Evolutionary conservation across 2,888 invertebrate genomes (phyloP), one percentile per base, ranked within the genome.

Genomic region (Volucella bombylans): DNA sequence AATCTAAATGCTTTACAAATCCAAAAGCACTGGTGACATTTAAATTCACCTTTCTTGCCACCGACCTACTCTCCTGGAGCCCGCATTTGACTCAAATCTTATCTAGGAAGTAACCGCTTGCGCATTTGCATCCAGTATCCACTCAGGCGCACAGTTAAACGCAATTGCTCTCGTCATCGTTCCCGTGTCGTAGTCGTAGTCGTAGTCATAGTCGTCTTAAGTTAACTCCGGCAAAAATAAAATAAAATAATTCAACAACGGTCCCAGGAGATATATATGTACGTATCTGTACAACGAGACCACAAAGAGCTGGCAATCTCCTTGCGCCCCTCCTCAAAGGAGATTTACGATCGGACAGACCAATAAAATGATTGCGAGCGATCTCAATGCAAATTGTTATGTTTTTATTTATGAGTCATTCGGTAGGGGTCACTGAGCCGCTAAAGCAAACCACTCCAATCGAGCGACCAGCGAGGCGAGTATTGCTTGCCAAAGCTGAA

Each of bases 311-410:
- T 31, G 31, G 31, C 31, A 6, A 31, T 31, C 65, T 62, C 59
- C 18, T 31, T 49, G n/a, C 50, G 55, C 8, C 64, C 43, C 14
- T n/a, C 11, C 50, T 38, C 59, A 54, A 62, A 15, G 83, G 87
- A 91, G 91, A 91, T 90, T 90, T 90, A 91, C 89, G 91, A 90
- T 89, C 88, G 86, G 87, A 87, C 87, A 88, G 89, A 87, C 90
- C 90, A 91, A 90, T 90, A 91, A 90, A 90, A 91, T 91, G 91
- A 90, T 90, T 91, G 90, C 90, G 87, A 90, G 88, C 89, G 90
- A 90, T 90, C 90, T 90, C 90, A 90, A 91, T 89, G 90, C 90
- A 91, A 90, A 90, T 90, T 89, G 89, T 89, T 90, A 87, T 88
- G 87, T 88, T 88, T 88, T 88, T 89, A 87, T 83, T 87, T 86